phyloP scores from a whole-genome alignment of 2,797 vertebrate species.

The Vireo griseus region DNA sequence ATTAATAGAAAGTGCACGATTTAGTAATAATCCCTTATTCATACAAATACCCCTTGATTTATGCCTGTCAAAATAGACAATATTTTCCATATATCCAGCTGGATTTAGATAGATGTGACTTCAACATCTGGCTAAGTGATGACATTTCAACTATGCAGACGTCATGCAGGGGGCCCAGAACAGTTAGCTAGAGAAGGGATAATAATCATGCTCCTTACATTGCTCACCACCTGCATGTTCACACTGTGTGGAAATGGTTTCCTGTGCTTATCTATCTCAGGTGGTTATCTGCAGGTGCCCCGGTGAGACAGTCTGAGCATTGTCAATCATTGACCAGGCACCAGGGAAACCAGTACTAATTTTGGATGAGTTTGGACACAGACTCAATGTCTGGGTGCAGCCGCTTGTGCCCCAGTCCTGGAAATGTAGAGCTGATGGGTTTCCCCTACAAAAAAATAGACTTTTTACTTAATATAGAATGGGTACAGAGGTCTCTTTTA shows the following conservation, averaged over 20 bases:
- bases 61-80: slow-evolving; percentile 39
- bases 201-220: slow-evolving; percentile 27
- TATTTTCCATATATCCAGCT: slow-evolving; percentile 38
- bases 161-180: slow-evolving; percentile 34
- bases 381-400: background rate
- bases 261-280: slow-evolving; percentile 62
- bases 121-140: slow-evolving; percentile 71
- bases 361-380: background rate
- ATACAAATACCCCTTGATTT: slow-evolving; percentile 62
- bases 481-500: background rate
- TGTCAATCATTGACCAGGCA: slow-evolving; percentile 35
- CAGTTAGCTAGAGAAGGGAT: slow-evolving; percentile 27
- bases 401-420: background rate
- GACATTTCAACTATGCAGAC: slow-evolving; percentile 54
- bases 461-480: background rate
- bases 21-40: slow-evolving; percentile 66
- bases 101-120: slow-evolving; percentile 50
- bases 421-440: background rate
- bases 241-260: slow-evolving; percentile 53
- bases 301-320: background rate
- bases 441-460: background rate
- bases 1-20: slow-evolving; percentile 67
- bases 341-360: background rate
- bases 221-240: background rate
- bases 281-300: slow-evolving; percentile 51